Evolutionary conservation across 2,113 vertebrate genomes (phyloP), one percentile per base, ranked within the genome.

Genomic region (Mormoops blainvillei): DNA sequence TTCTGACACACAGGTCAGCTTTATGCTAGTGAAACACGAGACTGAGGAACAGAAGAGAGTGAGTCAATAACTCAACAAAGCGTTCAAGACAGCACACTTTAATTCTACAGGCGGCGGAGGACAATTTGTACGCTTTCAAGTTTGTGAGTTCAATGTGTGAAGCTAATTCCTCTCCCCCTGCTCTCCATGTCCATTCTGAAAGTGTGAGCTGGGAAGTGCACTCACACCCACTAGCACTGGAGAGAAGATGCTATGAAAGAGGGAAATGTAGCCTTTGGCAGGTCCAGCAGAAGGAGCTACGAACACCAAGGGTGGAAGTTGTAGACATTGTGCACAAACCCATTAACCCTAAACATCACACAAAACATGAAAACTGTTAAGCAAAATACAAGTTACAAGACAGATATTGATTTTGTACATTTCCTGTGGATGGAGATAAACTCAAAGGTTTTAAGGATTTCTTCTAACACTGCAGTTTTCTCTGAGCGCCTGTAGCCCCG

Each of bases 41-140:
- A 86, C 33, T 2, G 0, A 84, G 56, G 89, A 91, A 58, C 45
- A 56, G 5, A 92, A 92, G 31, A 76, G 4, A 36, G 22, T 28
- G 10, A 76, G 83, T 96, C 58, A 87, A 89, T 80, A 89, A 91
- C 70, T 93, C 70, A 91, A 68, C 33, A 93, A 95, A 90, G 26
- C 31, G 16, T 18, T 5, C 50, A 83, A 50, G 71, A 67, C 33
- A 58, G 45, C 56, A 20, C 19, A 48, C 45, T 74, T 90, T 56
- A 43, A 45, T 70, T 20, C 12, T 58, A 24, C 2, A 10, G 3
- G n/a, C 50, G 36, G 4, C 26, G 70, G 31, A 71, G 31, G n/a
- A 61, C 22, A 87, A 82, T 56, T 26, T 61, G 19, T 26, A 76
- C 41, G 16, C 11, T 71, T 96, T 52, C 33, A 81, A n/a, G 26